Conservation (phyloP, 2,888 invertebrate species). For the Lepidocyrtinus sp. region DNA sequence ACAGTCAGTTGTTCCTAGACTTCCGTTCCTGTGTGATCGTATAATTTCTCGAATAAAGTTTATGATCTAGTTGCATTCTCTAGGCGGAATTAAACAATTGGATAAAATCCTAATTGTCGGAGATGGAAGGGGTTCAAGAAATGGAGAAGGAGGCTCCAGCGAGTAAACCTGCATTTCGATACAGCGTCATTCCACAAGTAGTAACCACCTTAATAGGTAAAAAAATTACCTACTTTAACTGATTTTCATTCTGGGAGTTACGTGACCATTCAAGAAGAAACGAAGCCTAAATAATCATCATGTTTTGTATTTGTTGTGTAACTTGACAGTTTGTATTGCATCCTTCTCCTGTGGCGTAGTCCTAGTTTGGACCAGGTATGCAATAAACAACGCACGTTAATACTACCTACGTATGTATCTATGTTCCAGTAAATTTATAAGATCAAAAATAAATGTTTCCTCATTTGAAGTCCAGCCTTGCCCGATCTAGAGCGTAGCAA, state of each 20-base stretch:
- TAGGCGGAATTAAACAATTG: too few relatives aligned
- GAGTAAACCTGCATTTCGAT: too few relatives aligned
- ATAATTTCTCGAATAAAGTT: too few relatives aligned
- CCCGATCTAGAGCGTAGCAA: conserved; percentile 51
- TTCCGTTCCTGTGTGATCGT: too few relatives aligned
- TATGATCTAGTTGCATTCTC: too few relatives aligned
- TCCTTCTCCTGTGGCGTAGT: conserved; percentile 56
- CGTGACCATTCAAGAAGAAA: neutral
- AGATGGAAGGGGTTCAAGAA: too few relatives aligned
- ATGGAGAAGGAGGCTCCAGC: too few relatives aligned
- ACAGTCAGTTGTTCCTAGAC: too few relatives aligned
- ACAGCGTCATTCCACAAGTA: conserved; percentile 28
- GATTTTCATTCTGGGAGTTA: conserved; percentile 7
- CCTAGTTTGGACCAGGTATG: conserved; percentile 57
- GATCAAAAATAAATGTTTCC: neutral
- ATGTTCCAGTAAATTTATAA: neutral
- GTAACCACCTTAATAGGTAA: conserved; percentile 17
- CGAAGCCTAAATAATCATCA: neutral
- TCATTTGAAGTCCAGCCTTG: conserved; percentile 46
- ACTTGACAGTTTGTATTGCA: conserved; percentile 55
- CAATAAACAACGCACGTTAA: neutral
- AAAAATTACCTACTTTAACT: neutral
- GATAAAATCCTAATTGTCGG: too few relatives aligned
- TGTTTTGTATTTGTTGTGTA: conserved; percentile 23
- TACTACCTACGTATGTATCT: neutral